A percentile compares a stretch with the other conserved stretches of the same genome.
Conservation (phyloP, 2,888 invertebrate genomes). For the Drosophila sordidapex region DNA sequence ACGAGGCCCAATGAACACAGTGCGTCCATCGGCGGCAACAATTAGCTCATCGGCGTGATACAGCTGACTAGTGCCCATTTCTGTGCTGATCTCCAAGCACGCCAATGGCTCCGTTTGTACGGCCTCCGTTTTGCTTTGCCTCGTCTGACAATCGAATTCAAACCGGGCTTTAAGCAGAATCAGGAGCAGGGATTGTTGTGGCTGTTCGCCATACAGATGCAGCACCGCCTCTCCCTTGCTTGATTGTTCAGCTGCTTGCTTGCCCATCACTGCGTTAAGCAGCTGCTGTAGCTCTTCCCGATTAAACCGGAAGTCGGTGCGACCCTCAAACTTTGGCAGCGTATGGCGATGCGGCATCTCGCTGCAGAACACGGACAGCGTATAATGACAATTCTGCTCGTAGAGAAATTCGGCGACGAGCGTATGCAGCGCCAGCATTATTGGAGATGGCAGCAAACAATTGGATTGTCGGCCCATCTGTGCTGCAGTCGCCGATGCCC, state of each 20-base stretch:
- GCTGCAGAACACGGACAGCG: slow-evolving; percentile 83
- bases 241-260: neutral
- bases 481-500: slow-evolving; percentile 19
- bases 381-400: slow-evolving; percentile 83
- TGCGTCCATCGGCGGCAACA: slow-evolving; percentile 32
- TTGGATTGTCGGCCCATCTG: slow-evolving; percentile 17
- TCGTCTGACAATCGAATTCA: neutral
- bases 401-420: slow-evolving; percentile 84
- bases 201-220: slow-evolving; percentile 32
- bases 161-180: slow-evolving; percentile 37
- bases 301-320: slow-evolving; percentile 79
- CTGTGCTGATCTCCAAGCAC: slow-evolving; percentile 18
- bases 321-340: slow-evolving; percentile 81
- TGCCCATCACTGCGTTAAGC: slow-evolving; percentile 56
- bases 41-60: slow-evolving; percentile 38
- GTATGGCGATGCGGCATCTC: slow-evolving; percentile 83
- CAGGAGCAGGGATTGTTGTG: slow-evolving; percentile 39
- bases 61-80: slow-evolving; percentile 37
- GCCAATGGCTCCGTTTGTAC: slow-evolving; percentile 44
- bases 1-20: slow-evolving; percentile 50
- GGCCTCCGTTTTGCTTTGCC: neutral
- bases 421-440: slow-evolving; percentile 80
- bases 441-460: slow-evolving; percentile 70
- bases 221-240: slow-evolving; percentile 5
- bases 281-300: slow-evolving; percentile 77